Conservation (phyloP, 2,888 invertebrate species). For the Rosalia funebris region DNA sequence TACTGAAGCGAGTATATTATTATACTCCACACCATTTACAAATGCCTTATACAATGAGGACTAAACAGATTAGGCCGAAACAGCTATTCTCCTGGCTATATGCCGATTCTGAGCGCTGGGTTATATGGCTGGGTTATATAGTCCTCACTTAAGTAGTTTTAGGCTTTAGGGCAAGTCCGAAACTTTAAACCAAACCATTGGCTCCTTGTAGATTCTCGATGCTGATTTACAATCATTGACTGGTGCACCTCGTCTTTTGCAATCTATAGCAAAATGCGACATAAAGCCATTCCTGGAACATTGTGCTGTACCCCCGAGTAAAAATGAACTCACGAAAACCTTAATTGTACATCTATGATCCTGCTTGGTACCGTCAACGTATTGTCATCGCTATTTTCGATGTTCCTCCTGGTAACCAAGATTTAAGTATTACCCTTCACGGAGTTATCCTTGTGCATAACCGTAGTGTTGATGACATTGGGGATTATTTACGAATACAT, state of each 20-base stretch:
- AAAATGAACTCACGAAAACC: constrained; percentile 96
- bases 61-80: too few species aligned
- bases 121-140: too few species aligned
- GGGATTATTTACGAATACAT: constrained; percentile 96
- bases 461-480: constrained; percentile 98
- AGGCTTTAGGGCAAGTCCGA: too few species aligned
- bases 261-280: constrained; percentile 97
- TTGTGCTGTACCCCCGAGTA: constrained; percentile 90
- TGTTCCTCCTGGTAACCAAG: constrained; percentile 99
- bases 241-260: constrained; percentile 87
- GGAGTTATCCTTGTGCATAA: constrained; percentile 89
- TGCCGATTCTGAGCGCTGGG: too few species aligned
- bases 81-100: too few species aligned
- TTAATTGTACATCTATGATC: constrained; percentile 84
- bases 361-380: constrained; percentile 96
- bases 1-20: too few species aligned
- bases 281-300: constrained; percentile 96
- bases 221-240: constrained; percentile 98
- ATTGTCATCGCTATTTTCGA: constrained; percentile 94
- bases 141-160: too few species aligned
- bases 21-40: too few species aligned
- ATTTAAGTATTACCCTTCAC: constrained; percentile 94
- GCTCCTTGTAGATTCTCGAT: constrained; percentile 96
- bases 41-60: too few species aligned
- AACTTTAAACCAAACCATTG: too few species aligned